Evolutionary conservation across 2,888 invertebrate genomes (phyloP), one percentile per base, ranked within the genome.

Genomic region (Lepidocyrtinus sp.): DNA sequence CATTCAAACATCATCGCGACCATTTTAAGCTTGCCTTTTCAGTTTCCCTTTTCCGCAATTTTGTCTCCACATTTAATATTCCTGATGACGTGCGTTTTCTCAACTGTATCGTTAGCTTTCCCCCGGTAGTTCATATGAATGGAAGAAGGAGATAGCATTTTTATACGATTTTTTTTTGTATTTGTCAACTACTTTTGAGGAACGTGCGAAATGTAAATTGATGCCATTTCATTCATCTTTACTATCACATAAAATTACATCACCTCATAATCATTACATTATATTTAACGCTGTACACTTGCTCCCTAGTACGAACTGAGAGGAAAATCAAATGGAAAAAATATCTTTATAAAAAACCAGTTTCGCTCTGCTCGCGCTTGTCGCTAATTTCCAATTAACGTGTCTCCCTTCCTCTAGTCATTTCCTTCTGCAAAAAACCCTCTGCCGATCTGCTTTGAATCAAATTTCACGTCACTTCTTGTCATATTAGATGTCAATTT

Each of bases 231-330:
- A 71, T 71, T 70, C 65, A 77, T 19, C 71, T 45, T 67, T 77
- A 65, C 46, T 65, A 50, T 72, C 72, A 68, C 67, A 78, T 72
- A 62, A 78, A 68, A 67, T 67, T 72, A 72, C 62, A 78, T 72
- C 78, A 78, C 78, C 78, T 78, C 72, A 78, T 78, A 78, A 72
- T 72, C 71, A 72, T 72, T 67, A 72, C 72, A 77, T 76, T 76
- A 76, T n/a, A 55, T 77, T 71, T 71, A 61, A 77, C 67, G 67
- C 26, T 55, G 5, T 55, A 17, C 5, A 9, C 12, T 36, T 36
- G 36, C 36, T 36, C 36, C 36, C n/a, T n/a, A 36, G 12, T 9
- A 36, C 5, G 12, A 36, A 36, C 36, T 36, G n/a, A 36, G 36
- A 36, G 12, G 12, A 36, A 36, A 36, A 36, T 36, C 36, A 36